These are phyloP conservation scores for Alces alces DNA, from an alignment of 2,113 vertebrate genomes.

Conservation along the genomic window DNA sequence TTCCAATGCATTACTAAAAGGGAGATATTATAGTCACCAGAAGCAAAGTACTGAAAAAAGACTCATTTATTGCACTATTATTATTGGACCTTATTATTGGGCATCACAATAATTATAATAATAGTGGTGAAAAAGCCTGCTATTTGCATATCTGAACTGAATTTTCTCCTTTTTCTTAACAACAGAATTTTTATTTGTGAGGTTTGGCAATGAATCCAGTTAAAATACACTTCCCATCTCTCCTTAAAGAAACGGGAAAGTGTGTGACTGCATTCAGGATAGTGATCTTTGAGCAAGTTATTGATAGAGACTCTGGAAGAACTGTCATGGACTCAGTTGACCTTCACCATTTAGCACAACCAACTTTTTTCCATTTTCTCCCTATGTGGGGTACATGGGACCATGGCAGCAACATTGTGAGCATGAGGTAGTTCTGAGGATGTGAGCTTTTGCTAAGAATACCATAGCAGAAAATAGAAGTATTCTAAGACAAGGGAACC, in stretches of 20 bases:
- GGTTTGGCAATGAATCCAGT: neutral
- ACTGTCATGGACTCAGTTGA: neutral
- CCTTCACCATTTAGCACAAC: neutral
- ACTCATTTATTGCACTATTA: neutral
- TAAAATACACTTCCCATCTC: neutral
- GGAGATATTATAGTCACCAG: neutral
- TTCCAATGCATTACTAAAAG: neutral
- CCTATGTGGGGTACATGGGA: neutral
- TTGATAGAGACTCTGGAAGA: neutral
- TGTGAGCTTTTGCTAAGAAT: neutral
- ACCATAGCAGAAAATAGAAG: neutral
- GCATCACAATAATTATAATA: neutral
- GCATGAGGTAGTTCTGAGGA: neutral
- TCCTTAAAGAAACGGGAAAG: neutral
- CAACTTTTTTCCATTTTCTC: neutral
- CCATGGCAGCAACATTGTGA: neutral
- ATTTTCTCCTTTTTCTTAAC: neutral
- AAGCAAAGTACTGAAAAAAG: neutral
- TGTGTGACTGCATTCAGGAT: neutral
- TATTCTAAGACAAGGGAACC: neutral
- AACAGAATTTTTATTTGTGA: neutral
- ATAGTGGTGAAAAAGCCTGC: neutral
- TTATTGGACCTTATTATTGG: neutral
- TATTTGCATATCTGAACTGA: neutral
- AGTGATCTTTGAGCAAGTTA: neutral